Conservation (phyloP, 2,888 invertebrate genomes). For the Abrostola triplasia region DNA sequence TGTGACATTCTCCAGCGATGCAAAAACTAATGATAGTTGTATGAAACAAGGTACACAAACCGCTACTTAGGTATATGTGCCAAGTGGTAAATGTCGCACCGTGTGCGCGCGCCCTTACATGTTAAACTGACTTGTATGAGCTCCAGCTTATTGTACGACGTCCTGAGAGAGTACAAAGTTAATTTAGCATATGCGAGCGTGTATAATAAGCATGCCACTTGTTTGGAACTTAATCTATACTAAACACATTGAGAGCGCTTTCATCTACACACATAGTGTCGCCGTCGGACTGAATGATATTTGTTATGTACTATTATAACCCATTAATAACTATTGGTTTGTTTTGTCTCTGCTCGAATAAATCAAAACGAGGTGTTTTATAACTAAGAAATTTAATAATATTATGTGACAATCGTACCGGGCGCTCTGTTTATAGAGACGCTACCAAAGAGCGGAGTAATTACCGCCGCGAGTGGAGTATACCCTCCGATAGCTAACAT, state of each 20-base stretch:
- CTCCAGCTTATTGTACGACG: background rate
- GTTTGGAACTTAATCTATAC: slow-evolving; percentile 45
- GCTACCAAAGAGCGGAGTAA: slow-evolving; percentile 1
- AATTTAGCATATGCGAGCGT: slow-evolving; percentile 37
- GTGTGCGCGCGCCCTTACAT: slow-evolving; percentile 27
- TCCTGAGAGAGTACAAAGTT: slow-evolving; percentile 16
- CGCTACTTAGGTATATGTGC: slow-evolving; percentile 44
- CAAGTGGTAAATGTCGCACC: slow-evolving; percentile 53
- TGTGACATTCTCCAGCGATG: slow-evolving; percentile 84
- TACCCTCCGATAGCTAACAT: background rate
- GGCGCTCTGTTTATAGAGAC: background rate
- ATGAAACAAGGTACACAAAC: slow-evolving; percentile 73
- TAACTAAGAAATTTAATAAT: background rate
- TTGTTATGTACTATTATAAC: slow-evolving; percentile 1
- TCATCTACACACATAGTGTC: slow-evolving; percentile 16
- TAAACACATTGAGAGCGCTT: slow-evolving; percentile 45
- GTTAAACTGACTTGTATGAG: slow-evolving; percentile 29
- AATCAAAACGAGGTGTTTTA: background rate
- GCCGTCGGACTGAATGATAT: background rate
- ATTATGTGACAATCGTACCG: slow-evolving; percentile 2
- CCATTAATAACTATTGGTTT: background rate
- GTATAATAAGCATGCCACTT: slow-evolving; percentile 60
- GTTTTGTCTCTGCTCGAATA: background rate
- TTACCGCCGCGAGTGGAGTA: slow-evolving; percentile 2
- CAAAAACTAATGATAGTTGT: slow-evolving; percentile 74